Evolutionary conservation across 2,888 invertebrate species (phyloP), one percentile per base, ranked within the genome.

Genomic region (Spilarctia lutea): DNA sequence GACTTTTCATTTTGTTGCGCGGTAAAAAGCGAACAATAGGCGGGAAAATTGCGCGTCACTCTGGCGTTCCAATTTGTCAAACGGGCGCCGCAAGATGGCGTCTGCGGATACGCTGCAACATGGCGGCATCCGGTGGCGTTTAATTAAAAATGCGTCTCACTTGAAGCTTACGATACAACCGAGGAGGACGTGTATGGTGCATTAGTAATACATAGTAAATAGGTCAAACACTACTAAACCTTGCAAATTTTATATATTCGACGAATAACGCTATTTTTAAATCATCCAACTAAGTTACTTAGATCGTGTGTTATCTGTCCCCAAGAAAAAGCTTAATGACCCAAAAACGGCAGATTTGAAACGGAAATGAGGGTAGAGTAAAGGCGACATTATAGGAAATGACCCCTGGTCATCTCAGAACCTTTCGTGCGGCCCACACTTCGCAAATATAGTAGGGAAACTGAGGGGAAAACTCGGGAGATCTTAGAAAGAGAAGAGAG

Each of bases 41-140:
- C 92, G 94, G 94, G 94, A 94, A 95, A 95, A 95, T 95, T 95
- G 95, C 95, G 95, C 95, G 96, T 96, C 96, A 96, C 94, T 94
- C 94, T 92, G 90, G 91, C 94, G 92, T 94, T 94, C 94, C 96
- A 95, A 96, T 96, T 96, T 96, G 95, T 96, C 95, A 96, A 96
- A 94, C 94, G 94, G 90, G 90, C 90, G 89, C 91, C 92, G 91
- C 94, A 94, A 95, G 94, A 95, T 95, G 96, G 95, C 94, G 92
- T 88, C 89, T 85, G 86, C 92, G 93, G 93, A 93, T 90, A 89
- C 88, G 84, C 83, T 83, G 85, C 87, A 92, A 94, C 92, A 94
- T 94, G 94, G 94, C 93, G 91, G 92, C 89, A 89, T 94, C 94
- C 92, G 92, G 91, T 85, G 90, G 90, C 90, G 92, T 94, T 94